Evolutionary conservation across 2,113 vertebrate genomes (phyloP).

Genomic region (Triplophysa rosa): DNA sequence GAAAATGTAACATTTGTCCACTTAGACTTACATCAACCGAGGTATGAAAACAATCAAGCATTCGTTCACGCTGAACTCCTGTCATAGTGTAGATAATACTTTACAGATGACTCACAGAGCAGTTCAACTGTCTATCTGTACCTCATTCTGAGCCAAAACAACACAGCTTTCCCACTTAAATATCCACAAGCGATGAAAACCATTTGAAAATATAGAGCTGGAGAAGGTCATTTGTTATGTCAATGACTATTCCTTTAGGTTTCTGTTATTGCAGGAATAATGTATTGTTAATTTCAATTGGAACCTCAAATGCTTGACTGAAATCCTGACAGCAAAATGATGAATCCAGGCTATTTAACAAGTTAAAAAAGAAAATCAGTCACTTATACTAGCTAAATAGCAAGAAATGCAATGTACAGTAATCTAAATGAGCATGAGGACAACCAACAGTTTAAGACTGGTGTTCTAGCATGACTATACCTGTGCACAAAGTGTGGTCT

Average conservation of each 20-base stretch:
- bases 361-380: too few relatives aligned
- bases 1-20: not conserved
- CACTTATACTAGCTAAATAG: too few relatives aligned
- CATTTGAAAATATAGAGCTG: not conserved
- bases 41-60: conserved; percentile 6
- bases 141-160: not conserved
- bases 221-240: conserved; percentile 1
- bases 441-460: too few relatives aligned
- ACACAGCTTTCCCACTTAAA: not conserved
- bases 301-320: not conserved
- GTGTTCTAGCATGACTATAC: too few relatives aligned
- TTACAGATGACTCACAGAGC: conserved; percentile 20
- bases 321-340: not conserved
- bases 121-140: conserved; percentile 22
- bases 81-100: conserved; percentile 11
- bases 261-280: not conserved
- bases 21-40: not conserved
- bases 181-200: not conserved
- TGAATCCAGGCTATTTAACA: not conserved
- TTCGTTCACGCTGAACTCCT: not conserved
- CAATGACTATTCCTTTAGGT: not conserved
- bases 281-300: not conserved
- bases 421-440: too few relatives aligned
- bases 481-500: too few relatives aligned
- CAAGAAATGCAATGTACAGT: too few relatives aligned